Base-by-base conservation (phyloP, 2,888 invertebrate species). In the Allygus modestus region DNA sequence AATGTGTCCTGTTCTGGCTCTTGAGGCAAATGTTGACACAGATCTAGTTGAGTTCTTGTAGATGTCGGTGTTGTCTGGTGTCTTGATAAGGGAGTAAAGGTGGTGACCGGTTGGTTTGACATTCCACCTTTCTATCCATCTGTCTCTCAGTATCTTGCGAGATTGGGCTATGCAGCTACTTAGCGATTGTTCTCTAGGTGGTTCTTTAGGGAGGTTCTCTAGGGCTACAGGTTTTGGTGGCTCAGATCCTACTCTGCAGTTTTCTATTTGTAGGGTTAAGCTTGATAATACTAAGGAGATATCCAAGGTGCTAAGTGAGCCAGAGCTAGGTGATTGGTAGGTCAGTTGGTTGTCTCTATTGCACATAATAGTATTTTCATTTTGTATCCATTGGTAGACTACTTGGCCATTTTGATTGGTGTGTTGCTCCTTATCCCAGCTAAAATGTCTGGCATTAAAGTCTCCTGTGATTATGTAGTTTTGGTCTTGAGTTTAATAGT, bases 321-420 rank as follows among this genome's bases (percentile, higher is more conserved):
- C 81, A 31, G 58, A 31, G 54, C 54, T 54, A 23, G 81, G 81
- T 31, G 81, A 81, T 81, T 81, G 81, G 81, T 58, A 81, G 11
- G 81, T 58, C 23, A 31, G 31, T 54, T 54, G 11, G 28, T 81
- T 26, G 0, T 28, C 37, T 58, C 23, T 43, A 54, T 81, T 81
- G 15, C 31, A 81, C 28, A 54, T n/a, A 31, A 81, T 81, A 54
- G 54, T 81, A 79, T 81, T 81, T 81, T 81, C 58, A 54, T 54
- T 81, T 54, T 81, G 81, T 5, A 54, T 81, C 81, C 81, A 81
- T 31, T 81, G 54, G 33, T 69, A 17, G 69, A 69, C 9, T 28
- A 31, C 69, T 69, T 1, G 54, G 31, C 81, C 54, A 20, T 81
- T 81, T 31, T 81, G 81, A 31, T 81, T 54, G 33, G 15, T 54